Conservation (phyloP, 2,113 vertebrate species). For the Leptocoma aspasia region DNA sequence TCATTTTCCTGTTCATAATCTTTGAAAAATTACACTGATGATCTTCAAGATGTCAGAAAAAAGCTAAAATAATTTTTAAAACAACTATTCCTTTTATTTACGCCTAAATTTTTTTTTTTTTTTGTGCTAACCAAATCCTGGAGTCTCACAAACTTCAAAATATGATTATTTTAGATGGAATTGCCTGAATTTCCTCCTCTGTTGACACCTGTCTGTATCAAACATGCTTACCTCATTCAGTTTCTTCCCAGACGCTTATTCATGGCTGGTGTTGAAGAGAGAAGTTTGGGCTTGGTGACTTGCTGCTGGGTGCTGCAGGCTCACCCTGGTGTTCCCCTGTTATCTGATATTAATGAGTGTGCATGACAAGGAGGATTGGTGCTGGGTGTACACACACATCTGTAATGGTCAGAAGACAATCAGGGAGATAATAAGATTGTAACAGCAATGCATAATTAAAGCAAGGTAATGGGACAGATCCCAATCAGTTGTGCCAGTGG, state of each 20-base stretch:
- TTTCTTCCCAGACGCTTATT: not conserved
- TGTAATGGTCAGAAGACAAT: not conserved
- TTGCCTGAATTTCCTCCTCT: not conserved
- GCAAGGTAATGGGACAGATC: not conserved
- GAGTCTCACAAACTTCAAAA: not conserved
- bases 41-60: not conserved
- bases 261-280: not conserved
- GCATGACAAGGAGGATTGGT: not conserved
- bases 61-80: not conserved
- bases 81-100: not conserved
- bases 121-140: not conserved
- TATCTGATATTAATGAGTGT: not conserved
- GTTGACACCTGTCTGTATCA: not conserved
- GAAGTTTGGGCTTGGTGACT: not conserved
- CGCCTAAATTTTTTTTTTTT: not conserved
- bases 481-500: not conserved
- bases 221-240: fast-evolving
- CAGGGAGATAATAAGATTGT: not conserved
- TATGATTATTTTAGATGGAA: not conserved
- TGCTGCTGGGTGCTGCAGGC: not conserved
- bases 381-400: not conserved
- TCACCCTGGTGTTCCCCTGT: not conserved
- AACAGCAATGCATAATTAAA: not conserved
- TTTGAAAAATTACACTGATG: not conserved
- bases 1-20: not conserved